Percentiles rank a stretch among this genome's conserved stretches.
Conservation (phyloP, 2,888 invertebrate genomes). For the Cephus spinipes region DNA sequence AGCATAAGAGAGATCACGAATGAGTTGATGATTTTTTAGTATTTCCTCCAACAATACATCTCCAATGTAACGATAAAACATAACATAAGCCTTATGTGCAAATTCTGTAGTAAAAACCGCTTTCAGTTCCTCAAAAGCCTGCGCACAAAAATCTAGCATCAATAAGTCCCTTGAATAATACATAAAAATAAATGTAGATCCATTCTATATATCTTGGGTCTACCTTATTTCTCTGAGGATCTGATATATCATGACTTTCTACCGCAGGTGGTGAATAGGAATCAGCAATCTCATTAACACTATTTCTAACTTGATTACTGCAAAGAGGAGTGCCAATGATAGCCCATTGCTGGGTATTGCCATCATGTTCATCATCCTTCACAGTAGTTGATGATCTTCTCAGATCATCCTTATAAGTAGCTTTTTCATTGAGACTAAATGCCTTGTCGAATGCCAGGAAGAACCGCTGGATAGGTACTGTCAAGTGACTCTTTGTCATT, state of each 20-base stretch:
- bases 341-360: slow-evolving; percentile 73
- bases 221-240: slow-evolving; percentile 58
- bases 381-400: background rate
- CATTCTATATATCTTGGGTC: background rate
- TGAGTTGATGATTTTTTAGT: slow-evolving; percentile 81
- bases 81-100: slow-evolving; percentile 84
- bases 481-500: slow-evolving; percentile 81
- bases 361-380: slow-evolving; percentile 64
- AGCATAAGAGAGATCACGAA: slow-evolving; percentile 81
- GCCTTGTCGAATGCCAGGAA: slow-evolving; percentile 87
- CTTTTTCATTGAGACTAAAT: slow-evolving; percentile 69
- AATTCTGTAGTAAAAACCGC: slow-evolving; percentile 87
- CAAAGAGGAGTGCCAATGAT: slow-evolving; percentile 62
- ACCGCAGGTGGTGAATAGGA: slow-evolving; percentile 72
- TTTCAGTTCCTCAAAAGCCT: slow-evolving; percentile 83
- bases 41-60: slow-evolving; percentile 78
- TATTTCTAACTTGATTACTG: slow-evolving; percentile 5
- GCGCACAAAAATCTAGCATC: slow-evolving; percentile 28
- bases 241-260: slow-evolving; percentile 48
- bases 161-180: slow-evolving; percentile 6
- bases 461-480: slow-evolving; percentile 77
- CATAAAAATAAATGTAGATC: background rate
- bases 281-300: slow-evolving; percentile 70
- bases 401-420: slow-evolving; percentile 71
- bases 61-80: slow-evolving; percentile 81